Evolutionary conservation across 1,140 invertebrate genomes (phyloP), one percentile per base, ranked within the genome.

Genomic region (Cherax destructor): DNA sequence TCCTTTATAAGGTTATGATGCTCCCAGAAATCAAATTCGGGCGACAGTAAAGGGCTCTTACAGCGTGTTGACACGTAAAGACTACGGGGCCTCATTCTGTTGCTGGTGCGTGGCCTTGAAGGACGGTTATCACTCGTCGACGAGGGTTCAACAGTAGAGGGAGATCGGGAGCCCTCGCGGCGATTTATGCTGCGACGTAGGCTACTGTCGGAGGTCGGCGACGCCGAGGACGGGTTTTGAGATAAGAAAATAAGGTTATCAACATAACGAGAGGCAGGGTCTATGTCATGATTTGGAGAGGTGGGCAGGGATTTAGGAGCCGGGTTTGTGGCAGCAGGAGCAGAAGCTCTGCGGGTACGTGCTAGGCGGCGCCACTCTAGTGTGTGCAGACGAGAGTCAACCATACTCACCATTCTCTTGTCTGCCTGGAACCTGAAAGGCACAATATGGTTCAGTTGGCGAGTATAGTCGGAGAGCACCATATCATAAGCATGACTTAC

Each of bases 321-420:
- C 4, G 86, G 69, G n/a, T 81, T 81, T 56, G 79, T 59, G n/a
- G 79, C 50, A n/a, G 56, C 56, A n/a, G 79, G 79, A 56, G 79
- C 79, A 24, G 79, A 81, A 9, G 74, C 74, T n/a, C 74, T 41
- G n/a, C 50, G 85, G 56, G 49, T 78, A 10, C 76, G 74, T 52
- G 30, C 85, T 10, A 47, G 30, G 59, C 89, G 90, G 61, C 78
- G 90, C 90, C 90, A 91, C 78, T 91, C 90, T n/a, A 91, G 79
- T 13, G 90, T 91, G 50, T 91, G 90, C 7, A 91, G 90, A 30
- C 90, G 90, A 24, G 90, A 86, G 65, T 91, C 90, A 47, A 91
- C 90, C 90, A 91, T 91, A 50, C 84, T 86, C 24, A 91, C 50
- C 24, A 78, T 83, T 80, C 84, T 65, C 78, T 83, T 86, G 4